These are phyloP conservation scores for Piliocolobus tephrosceles DNA, from an alignment of 2,113 vertebrate genomes.

Conservation along the genomic window DNA sequence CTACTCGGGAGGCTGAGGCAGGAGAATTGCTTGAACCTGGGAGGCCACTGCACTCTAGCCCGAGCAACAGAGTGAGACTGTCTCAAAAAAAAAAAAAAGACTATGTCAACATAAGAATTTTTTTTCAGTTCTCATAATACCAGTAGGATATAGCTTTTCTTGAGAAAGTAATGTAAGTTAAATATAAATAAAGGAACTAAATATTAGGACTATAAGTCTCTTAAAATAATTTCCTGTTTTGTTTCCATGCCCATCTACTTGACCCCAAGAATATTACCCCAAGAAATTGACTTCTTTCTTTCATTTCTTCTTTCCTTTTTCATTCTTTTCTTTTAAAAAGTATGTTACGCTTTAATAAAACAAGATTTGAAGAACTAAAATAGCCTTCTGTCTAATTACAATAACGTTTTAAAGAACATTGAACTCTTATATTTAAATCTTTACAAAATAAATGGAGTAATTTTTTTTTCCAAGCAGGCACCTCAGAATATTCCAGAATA, in stretches of 20 bases:
- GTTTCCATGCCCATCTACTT: background rate
- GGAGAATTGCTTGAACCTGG: too few species aligned
- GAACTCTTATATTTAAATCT: constrained; percentile 42
- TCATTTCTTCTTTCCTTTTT: background rate
- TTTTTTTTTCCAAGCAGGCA: background rate
- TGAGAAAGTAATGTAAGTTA: background rate
- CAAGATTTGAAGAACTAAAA: constrained; percentile 41
- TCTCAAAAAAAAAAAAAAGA: background rate
- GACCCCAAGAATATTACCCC: constrained; percentile 6
- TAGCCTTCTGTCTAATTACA: constrained; percentile 41
- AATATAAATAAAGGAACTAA: background rate
- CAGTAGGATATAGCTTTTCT: background rate
- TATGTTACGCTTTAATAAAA: constrained; percentile 27
- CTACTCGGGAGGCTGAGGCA: too few species aligned
- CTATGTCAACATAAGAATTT: background rate
- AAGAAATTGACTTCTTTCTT: background rate
- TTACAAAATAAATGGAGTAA: constrained; percentile 39
- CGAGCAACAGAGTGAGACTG: too few species aligned
- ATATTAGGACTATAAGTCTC: background rate
- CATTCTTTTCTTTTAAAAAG: background rate
- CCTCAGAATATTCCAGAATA: constrained; percentile 54
- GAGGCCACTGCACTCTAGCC: too few species aligned
- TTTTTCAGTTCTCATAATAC: background rate
- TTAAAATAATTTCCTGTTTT: background rate
- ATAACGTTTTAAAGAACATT: constrained; percentile 31